These are phyloP conservation scores for Synanthedon myopaeformis DNA, from an alignment of 2,888 invertebrate species.

Conservation along the genomic window DNA sequence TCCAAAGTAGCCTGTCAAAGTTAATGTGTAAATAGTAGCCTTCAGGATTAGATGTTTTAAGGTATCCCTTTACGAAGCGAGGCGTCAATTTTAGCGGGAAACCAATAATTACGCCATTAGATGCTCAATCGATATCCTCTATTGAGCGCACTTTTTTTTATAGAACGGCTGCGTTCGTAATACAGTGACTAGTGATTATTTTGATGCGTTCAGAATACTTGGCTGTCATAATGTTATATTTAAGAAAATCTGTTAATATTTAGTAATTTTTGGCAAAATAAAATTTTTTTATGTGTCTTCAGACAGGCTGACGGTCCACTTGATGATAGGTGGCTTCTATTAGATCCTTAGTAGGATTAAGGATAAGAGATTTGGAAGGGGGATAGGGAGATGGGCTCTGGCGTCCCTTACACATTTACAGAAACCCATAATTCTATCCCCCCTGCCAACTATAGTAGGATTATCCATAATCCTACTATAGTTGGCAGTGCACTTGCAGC, in stretches of 20 bases:
- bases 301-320: too few relatives aligned
- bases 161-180: slow-evolving; percentile 27
- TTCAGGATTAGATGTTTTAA: slow-evolving; percentile 32
- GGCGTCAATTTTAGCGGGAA: slow-evolving; percentile 61
- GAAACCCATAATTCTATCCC: too few relatives aligned
- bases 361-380: too few relatives aligned
- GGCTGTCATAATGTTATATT: slow-evolving; percentile 37
- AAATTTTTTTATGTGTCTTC: too few relatives aligned
- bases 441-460: too few relatives aligned
- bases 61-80: slow-evolving; percentile 35
- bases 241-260: neutral
- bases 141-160: slow-evolving; percentile 36
- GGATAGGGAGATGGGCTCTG: too few relatives aligned
- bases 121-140: slow-evolving; percentile 55
- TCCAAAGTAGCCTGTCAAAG: slow-evolving; percentile 62
- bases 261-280: too few relatives aligned
- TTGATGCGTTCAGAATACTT: slow-evolving; percentile 34
- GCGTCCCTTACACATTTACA: too few relatives aligned
- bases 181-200: slow-evolving; percentile 37
- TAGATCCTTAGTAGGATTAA: too few relatives aligned
- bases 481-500: too few relatives aligned
- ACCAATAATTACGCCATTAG: slow-evolving; percentile 64
- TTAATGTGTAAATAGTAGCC: slow-evolving; percentile 67
- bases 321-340: too few relatives aligned
- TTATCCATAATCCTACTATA: too few relatives aligned